Evolutionary conservation across 2,888 invertebrate species (phyloP), one percentile per base, ranked within the genome.

Genomic region (Eristalis pertinax): DNA sequence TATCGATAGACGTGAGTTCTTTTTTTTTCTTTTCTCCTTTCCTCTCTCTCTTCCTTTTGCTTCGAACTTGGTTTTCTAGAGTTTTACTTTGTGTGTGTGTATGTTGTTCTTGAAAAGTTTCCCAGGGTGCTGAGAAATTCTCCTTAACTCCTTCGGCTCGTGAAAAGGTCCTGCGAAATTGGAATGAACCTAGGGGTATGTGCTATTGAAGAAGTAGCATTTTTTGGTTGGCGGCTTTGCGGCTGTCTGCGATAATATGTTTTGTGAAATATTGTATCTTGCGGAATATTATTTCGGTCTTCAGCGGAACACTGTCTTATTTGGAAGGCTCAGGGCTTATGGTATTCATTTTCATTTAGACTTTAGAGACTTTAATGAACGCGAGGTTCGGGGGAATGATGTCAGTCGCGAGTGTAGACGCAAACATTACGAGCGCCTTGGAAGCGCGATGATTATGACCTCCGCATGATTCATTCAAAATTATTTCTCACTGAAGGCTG

Each of bases 1-100:
- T 92, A 91, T 91, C 88, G 89, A 89, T 89, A 84, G 87, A 83
- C 84, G 84, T 80, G 70, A 72, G 84, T 69, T 68, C 56, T 68
- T 74, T 77, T 87, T 67, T 32, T 79, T 43, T 84, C 83, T 84
- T 85, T 89, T 88, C 89, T 89, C 26, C 5, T 60, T 24, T 58
- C n/a, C 8, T 58, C 15, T 22, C 4, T 87, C 89, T 89, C 60
- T 50, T 43, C 90, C 81, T 76, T 63, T 56, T 50, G 79, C 84
- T 89, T 89, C 89, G 88, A 73, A 65, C 75, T 82, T 56, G 32
- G 69, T 69, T 60, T 72, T 76, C 35, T 72, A 24, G 50, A 43
- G 35, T 65, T 56, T 69, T 58, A 43, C 5, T 56, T 24, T 50
- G 7, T 8, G 19, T 15, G 4, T n/a, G n/a, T 4, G 19, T 4